Evolutionary conservation across 2,888 invertebrate species (phyloP).

Genomic region (Leptopilina syphax): DNA sequence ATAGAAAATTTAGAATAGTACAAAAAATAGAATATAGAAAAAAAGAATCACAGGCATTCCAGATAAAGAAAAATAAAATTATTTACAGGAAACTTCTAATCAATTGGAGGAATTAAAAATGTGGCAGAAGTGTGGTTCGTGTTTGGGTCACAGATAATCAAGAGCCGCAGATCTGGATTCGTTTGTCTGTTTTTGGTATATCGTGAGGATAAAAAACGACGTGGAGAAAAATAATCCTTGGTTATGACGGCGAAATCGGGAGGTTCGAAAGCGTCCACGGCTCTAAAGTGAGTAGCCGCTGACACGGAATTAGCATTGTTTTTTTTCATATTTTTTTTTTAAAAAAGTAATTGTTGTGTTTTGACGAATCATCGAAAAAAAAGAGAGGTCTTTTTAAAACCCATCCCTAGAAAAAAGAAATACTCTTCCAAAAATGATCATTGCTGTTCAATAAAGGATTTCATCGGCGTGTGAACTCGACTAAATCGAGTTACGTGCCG

Average conservation of each 20-base stretch:
- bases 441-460: not conserved
- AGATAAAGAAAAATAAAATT: not conserved
- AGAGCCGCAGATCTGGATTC: constrained; percentile 50
- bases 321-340: too few species aligned
- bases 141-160: constrained; percentile 18
- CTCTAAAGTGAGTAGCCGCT: constrained; percentile 50
- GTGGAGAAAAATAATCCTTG: constrained; percentile 52
- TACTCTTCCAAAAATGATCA: constrained; percentile 7
- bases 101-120: constrained; percentile 32
- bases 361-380: constrained; percentile 54
- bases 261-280: constrained; percentile 55
- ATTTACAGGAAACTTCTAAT: constrained; percentile 39
- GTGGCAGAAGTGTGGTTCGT: constrained; percentile 34
- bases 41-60: too few species aligned
- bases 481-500: not conserved
- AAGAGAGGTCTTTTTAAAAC: not conserved
- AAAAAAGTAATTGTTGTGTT: constrained; percentile 14
- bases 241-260: constrained; percentile 74
- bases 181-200: constrained; percentile 41
- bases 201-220: constrained; percentile 43
- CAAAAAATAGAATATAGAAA: too few species aligned
- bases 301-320: constrained; percentile 30
- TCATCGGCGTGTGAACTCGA: constrained; percentile 1
- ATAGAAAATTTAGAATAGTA: too few species aligned
- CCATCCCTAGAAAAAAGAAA: not conserved